A percentile compares a stretch with the other conserved stretches of the same genome.
Evolutionary conservation across 2,888 invertebrate genomes (phyloP).

Genomic region (Choreutis nemorana): DNA sequence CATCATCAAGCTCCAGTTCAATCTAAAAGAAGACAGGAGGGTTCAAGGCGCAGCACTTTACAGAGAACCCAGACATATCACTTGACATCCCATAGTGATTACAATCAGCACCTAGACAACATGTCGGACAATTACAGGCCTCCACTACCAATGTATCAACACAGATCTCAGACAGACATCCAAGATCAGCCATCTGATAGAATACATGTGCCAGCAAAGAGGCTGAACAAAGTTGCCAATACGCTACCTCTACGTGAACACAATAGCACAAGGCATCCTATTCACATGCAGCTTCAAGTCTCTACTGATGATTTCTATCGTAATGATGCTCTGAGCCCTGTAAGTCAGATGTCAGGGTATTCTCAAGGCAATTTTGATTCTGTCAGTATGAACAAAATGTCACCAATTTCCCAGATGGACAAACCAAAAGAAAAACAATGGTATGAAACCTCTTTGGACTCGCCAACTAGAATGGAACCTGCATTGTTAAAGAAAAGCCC

Average conservation of each 20-base stretch:
- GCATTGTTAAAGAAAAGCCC: constrained; percentile 46
- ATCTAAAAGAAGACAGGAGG: constrained; percentile 39
- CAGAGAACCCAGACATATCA: constrained; percentile 61
- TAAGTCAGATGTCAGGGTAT: constrained; percentile 50
- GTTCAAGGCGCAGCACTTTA: constrained; percentile 44
- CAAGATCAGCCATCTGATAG: constrained; percentile 35
- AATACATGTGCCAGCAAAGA: constrained; percentile 34
- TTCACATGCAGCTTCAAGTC: constrained; percentile 49
- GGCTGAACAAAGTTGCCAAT: constrained; percentile 38
- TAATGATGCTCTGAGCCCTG: constrained; percentile 46
- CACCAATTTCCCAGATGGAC: constrained; percentile 46
- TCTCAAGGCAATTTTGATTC: constrained; percentile 47
- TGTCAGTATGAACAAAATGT: constrained; percentile 47
- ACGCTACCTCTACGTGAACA: constrained; percentile 50
- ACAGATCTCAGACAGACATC: constrained; percentile 50
- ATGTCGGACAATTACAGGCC: constrained; percentile 38
- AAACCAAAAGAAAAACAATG: constrained; percentile 70
- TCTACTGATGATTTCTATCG: constrained; percentile 46
- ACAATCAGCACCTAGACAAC: constrained; percentile 53
- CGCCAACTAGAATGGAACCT: constrained; percentile 47
- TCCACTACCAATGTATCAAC: constrained; percentile 36
- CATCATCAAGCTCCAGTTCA: constrained; percentile 42
- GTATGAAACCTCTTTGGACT: constrained; percentile 74
- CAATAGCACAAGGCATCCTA: constrained; percentile 38
- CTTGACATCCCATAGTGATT: constrained; percentile 57